Conservation (phyloP, 2,888 invertebrate genomes). For the Criorhina ranunculi region DNA sequence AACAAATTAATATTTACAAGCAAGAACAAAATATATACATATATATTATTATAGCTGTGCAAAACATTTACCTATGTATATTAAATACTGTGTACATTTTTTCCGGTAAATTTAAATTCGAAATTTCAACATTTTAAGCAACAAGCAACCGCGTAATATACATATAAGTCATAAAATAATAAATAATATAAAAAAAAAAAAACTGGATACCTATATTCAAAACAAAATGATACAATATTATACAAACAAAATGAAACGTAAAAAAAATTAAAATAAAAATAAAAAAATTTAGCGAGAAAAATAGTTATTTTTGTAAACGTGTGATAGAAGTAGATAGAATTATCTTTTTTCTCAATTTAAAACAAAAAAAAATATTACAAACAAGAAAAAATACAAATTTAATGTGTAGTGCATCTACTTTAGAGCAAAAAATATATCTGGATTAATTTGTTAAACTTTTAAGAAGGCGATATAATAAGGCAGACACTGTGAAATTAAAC, state of each 20-base stretch:
- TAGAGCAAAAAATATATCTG: constrained; percentile 25
- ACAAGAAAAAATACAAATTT: constrained; percentile 29
- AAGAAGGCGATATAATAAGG: constrained; percentile 22
- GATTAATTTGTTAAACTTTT: constrained; percentile 12
- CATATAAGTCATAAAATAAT: constrained; percentile 36
- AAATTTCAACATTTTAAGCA: constrained; percentile 55
- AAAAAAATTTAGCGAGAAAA: constrained; percentile 39
- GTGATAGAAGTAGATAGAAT: constrained; percentile 72
- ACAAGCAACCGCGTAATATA: constrained; percentile 41
- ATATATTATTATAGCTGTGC: constrained; percentile 51
- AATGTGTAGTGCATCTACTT: constrained; percentile 45
- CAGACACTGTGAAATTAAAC: constrained; percentile 46
- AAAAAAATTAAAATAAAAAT: constrained; percentile 16
- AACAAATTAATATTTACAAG: constrained; percentile 68
- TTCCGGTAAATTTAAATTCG: constrained; percentile 54
- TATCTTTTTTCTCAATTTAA: constrained; percentile 56
- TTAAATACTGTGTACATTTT: constrained; percentile 46
- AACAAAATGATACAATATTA: constrained; percentile 65
- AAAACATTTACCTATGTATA: constrained; percentile 37
- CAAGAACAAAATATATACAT: constrained; percentile 45
- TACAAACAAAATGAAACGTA: constrained; percentile 51
- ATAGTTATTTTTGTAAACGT: constrained; percentile 74
- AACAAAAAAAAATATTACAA: constrained; percentile 8
- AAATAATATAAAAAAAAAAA: constrained; percentile 36
- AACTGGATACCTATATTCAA: constrained; percentile 70